These are phyloP conservation scores for Andrena marginata DNA, from an alignment of 2,888 invertebrate genomes.

Conservation along the genomic window DNA sequence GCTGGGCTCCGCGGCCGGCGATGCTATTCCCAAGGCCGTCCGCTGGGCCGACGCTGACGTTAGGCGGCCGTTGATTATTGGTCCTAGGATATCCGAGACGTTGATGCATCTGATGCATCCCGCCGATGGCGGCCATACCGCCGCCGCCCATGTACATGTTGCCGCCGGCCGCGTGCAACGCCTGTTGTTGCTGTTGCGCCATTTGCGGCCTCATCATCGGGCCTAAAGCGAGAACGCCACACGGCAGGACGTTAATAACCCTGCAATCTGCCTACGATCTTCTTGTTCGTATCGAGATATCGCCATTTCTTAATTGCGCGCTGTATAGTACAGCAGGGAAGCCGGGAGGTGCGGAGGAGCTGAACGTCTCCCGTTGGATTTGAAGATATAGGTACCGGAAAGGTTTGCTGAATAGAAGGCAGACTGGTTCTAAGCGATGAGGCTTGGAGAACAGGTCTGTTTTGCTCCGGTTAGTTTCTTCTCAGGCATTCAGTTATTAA, in stretches of 20 bases:
- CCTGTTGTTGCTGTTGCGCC: conserved; percentile 86
- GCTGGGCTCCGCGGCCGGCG: conserved; percentile 83
- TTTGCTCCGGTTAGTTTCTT: background rate
- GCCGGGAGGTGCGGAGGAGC: background rate
- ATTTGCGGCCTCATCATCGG: conserved; percentile 90
- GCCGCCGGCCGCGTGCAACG: conserved; percentile 82
- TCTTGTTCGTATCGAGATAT: background rate
- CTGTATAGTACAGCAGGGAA: background rate
- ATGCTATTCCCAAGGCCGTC: conserved; percentile 86
- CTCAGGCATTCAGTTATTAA: no score
- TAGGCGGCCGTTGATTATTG: conserved; percentile 87
- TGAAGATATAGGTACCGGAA: background rate
- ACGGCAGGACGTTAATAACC: background rate
- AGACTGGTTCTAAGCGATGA: no score
- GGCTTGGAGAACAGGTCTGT: no score
- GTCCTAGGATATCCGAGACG: conserved; percentile 85
- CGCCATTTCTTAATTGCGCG: background rate
- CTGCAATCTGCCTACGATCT: background rate
- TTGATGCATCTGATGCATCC: conserved; percentile 85
- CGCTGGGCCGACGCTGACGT: conserved; percentile 87
- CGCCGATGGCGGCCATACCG: conserved; percentile 84
- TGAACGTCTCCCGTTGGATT: background rate
- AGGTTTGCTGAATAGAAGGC: no score
- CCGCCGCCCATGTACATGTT: conserved; percentile 85
- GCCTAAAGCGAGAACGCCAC: conserved; percentile 82